Evolutionary conservation across 1,140 invertebrate genomes (phyloP), one percentile per base, ranked within the genome.

Genomic region (Drosophila lowei): DNA sequence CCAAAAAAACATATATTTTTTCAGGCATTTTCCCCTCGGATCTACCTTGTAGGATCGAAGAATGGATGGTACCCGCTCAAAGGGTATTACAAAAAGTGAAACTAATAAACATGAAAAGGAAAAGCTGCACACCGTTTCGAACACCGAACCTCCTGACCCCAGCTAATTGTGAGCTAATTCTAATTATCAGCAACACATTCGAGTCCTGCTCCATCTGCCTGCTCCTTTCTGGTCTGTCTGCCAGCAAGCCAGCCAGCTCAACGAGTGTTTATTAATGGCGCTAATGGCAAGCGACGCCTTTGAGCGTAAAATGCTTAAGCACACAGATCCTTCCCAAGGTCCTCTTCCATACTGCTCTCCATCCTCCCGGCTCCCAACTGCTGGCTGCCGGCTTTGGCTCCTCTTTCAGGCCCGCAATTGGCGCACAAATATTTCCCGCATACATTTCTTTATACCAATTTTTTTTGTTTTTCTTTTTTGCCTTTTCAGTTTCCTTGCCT

Each of bases 381-480:
- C 9, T 9, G 30, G 30, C 9, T 34, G 30, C 30, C 16, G 11
- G 11, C 18, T 54, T 4, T 11, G 30, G 30, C 30, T 34, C 30
- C 30, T 34, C 43, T 48, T 61, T 64, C 53, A 46, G 52, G 71
- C 73, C 77, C 81, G 81, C 83, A 86, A 86, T 86, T 86, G 86
- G 81, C 81, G 78, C 77, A 88, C 83, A 86, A 86, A 88, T 86
- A 85, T 85, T 85, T 86, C 80, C n/a, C 81, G 79, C 79, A 83
- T 71, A 57, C 58, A 81, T 83, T 76, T 79, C 53, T 58, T 60
- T 60, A 54, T 53, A 56, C 13, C 42, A 42, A 15, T 60, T 60
- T 60, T 34, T 55, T 50, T 28, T 23, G n/a, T n/a, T n/a, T n/a
- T n/a, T n/a, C 43, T 46, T 34, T 50, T 58, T 68, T 56, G 11